A percentile compares a stretch with the other conserved stretches of the same genome.
These are phyloP conservation scores for Tenthredo notha DNA, from an alignment of 2,888 invertebrate species.

Conservation along the genomic window DNA sequence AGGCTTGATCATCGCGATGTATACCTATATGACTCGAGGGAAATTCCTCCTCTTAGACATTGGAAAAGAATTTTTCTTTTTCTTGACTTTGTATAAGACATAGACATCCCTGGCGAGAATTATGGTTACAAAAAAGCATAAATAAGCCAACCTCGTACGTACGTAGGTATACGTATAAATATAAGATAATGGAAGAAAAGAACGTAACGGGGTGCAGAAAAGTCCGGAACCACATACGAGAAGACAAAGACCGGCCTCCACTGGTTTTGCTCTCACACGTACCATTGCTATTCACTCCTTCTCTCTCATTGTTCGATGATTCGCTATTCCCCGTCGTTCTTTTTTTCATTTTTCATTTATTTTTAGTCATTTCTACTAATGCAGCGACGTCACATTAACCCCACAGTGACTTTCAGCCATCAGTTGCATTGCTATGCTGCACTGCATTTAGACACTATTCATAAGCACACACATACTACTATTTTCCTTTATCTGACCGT, in stretches of 20 bases:
- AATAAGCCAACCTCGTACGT: not conserved
- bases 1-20: not conserved
- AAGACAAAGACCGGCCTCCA: conserved; percentile 10
- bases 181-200: not conserved
- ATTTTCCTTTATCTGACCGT: not conserved
- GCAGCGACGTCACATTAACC: not conserved
- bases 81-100: not conserved
- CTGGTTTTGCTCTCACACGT: not conserved
- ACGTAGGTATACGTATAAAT: not conserved
- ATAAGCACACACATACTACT: not conserved
- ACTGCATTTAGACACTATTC: not conserved
- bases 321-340: not conserved
- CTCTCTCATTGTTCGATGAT: conserved; percentile 1
- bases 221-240: not conserved
- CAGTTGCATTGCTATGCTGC: not conserved
- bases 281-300: not conserved
- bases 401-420: not conserved
- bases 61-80: conserved; percentile 3
- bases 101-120: not conserved
- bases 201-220: not conserved
- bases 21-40: not conserved
- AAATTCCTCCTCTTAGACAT: not conserved
- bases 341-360: not conserved
- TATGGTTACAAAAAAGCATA: not conserved
- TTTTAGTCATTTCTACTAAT: not conserved